Evolutionary conservation across 1,140 invertebrate genomes (phyloP).

Genomic region (Antheraea mylitta): DNA sequence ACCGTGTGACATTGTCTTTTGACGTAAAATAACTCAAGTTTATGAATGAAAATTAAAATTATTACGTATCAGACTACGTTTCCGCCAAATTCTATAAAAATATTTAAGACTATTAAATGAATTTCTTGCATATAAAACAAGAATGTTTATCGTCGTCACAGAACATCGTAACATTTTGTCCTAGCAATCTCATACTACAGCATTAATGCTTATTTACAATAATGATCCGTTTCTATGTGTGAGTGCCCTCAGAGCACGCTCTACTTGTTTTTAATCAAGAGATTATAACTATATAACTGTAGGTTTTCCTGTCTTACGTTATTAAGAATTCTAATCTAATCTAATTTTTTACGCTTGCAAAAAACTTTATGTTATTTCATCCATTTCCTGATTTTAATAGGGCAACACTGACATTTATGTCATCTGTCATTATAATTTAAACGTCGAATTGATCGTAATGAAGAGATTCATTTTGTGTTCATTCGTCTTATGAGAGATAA

Average conservation of each 20-base stretch:
- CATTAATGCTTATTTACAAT: not conserved
- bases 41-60: too few species aligned
- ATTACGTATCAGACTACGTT: too few species aligned
- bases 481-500: too few species aligned
- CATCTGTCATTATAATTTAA: constrained; percentile 1
- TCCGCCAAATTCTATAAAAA: too few species aligned
- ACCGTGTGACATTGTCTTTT: too few species aligned
- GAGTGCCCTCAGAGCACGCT: constrained; percentile 9
- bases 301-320: constrained; percentile 15
- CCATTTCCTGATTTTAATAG: constrained; percentile 11
- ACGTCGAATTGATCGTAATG: not conserved
- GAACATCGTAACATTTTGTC: not conserved
- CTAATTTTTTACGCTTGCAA: constrained; percentile 10
- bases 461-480: too few species aligned
- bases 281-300: constrained; percentile 3
- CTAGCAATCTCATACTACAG: not conserved
- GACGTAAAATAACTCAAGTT: too few species aligned
- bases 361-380: not conserved
- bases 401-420: not conserved
- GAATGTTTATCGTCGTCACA: not conserved
- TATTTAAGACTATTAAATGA: too few species aligned
- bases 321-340: constrained; percentile 1
- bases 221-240: constrained; percentile 6
- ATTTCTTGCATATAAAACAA: too few species aligned
- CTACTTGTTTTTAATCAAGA: constrained; percentile 20